These are phyloP conservation scores for Pardalotus punctatus DNA, from an alignment of 2,113 vertebrate genomes.

Conservation along the genomic window DNA sequence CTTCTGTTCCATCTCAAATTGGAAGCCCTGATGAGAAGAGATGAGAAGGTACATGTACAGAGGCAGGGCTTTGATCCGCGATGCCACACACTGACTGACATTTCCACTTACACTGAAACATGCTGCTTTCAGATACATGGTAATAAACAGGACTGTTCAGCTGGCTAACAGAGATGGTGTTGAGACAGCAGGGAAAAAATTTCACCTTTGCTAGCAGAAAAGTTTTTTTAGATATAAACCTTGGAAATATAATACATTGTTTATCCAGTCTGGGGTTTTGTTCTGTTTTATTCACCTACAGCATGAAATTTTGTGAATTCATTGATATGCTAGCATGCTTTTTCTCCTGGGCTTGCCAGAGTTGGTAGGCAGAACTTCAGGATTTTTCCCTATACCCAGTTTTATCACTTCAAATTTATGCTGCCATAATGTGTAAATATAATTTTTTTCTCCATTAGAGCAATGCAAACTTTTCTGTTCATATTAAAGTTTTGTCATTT, in stretches of 20 bases:
- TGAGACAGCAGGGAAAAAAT: not conserved
- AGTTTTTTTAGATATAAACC: not conserved
- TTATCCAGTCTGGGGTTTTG: not conserved
- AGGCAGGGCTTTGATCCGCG: constrained; percentile 28
- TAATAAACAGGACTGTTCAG: constrained; percentile 48
- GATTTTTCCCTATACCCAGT: not conserved
- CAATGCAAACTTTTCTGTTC: not conserved
- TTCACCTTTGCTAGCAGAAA: not conserved
- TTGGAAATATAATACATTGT: not conserved
- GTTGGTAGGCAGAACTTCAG: not conserved
- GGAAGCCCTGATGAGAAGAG: constrained; percentile 39
- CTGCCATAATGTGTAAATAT: not conserved
- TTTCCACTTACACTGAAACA: constrained; percentile 55
- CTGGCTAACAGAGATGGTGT: constrained; percentile 15
- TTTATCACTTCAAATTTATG: not conserved
- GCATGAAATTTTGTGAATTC: not conserved
- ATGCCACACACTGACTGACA: constrained; percentile 64
- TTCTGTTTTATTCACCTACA: not conserved
- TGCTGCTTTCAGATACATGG: constrained; percentile 26
- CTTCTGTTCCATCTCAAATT: constrained; percentile 62
- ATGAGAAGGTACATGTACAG: constrained; percentile 46
- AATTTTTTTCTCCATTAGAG: not conserved
- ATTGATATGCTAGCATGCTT: not conserved
- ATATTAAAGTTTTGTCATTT: not conserved
- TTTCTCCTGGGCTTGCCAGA: not conserved